Conservation (phyloP, 2,113 vertebrate species). For the Felis chaus region DNA sequence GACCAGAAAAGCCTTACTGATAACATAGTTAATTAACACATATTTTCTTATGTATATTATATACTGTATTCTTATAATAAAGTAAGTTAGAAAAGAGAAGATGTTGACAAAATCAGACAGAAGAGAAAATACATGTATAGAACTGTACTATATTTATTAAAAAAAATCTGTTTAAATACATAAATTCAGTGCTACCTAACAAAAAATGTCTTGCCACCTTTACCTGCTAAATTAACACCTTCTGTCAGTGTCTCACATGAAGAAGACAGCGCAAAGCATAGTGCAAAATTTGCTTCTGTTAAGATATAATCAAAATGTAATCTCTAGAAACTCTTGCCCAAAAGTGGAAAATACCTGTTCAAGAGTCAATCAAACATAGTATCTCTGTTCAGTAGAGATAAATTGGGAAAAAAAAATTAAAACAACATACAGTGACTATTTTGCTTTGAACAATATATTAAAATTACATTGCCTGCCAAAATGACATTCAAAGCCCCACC, state of each 20-base stretch:
- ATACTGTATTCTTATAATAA: neutral
- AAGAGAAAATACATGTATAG: neutral
- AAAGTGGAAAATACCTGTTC: neutral
- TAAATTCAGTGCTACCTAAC: neutral
- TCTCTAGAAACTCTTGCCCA: conserved; percentile 8
- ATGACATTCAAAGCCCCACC: neutral
- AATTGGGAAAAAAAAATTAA: neutral
- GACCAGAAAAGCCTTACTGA: neutral
- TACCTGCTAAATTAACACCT: neutral
- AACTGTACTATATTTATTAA: neutral
- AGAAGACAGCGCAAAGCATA: neutral
- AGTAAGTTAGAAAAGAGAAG: neutral
- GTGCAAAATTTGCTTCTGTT: neutral
- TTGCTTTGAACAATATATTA: neutral
- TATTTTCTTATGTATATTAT: neutral
- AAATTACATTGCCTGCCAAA: conserved; percentile 15
- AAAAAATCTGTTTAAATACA: neutral
- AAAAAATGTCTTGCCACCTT: neutral
- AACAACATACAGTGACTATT: neutral
- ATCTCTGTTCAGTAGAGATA: neutral
- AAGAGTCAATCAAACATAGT: neutral
- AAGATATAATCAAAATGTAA: neutral
- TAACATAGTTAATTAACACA: neutral
- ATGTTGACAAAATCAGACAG: neutral
- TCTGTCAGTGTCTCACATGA: neutral